phyloP scores from a whole-genome alignment of 2,797 vertebrate genomes.

The Spondyliosoma cantharus region DNA sequence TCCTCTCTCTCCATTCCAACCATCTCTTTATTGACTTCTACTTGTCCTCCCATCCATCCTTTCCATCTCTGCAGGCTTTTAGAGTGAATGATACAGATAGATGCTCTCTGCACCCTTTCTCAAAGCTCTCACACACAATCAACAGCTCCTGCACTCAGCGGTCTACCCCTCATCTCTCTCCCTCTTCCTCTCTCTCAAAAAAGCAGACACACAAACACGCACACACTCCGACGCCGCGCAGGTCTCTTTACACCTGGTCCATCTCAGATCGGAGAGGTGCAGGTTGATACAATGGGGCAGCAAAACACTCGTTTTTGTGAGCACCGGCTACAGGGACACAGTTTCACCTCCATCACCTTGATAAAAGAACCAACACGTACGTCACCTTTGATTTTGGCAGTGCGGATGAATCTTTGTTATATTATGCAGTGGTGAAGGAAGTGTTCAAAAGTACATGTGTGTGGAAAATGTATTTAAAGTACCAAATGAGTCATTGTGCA shows the following conservation, averaged over 20 bases:
- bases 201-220: conserved; percentile 22
- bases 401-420: background rate
- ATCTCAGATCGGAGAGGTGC: conserved; percentile 43
- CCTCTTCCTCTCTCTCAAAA: background rate
- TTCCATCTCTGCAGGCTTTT: conserved; percentile 80
- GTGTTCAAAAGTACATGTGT: background rate
- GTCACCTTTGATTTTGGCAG: background rate
- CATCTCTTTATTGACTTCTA: conserved; percentile 82
- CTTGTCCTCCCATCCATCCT: conserved; percentile 81
- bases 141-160: conserved; percentile 76
- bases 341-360: conserved; percentile 31
- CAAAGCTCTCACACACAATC: conserved; percentile 81
- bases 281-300: conserved; percentile 66
- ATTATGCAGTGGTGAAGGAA: background rate
- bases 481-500: background rate
- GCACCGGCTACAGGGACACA: conserved; percentile 20
- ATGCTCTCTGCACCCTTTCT: conserved; percentile 80
- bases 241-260: conserved; percentile 58
- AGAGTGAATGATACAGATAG: conserved; percentile 83
- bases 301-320: conserved; percentile 61
- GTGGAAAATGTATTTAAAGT: background rate
- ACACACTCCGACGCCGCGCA: background rate
- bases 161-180: conserved; percentile 67
- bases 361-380: conserved; percentile 15
- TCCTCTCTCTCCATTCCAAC: conserved; percentile 68